A percentile compares a stretch with the other conserved stretches of the same genome.
Conservation (phyloP, 2,113 vertebrate species). For the Clarias macrocephalus region DNA sequence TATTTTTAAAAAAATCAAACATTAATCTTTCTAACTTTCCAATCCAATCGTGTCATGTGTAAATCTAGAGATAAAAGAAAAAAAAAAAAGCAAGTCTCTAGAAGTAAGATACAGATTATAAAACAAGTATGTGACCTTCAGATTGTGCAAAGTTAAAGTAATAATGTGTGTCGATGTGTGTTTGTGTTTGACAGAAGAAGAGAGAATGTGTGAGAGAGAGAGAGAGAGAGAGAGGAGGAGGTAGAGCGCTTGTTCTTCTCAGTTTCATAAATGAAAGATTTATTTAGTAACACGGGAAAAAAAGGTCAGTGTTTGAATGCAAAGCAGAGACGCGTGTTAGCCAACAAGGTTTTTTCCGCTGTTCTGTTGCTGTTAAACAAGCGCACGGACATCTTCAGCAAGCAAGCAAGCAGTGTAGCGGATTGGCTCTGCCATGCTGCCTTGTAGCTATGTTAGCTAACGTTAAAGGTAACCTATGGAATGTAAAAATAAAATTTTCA, state of each 20-base stretch:
- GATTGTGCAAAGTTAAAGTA: conserved; percentile 32
- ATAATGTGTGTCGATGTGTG: conserved; percentile 9
- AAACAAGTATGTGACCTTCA: conserved; percentile 36
- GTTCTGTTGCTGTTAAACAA: background rate
- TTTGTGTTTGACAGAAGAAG: background rate
- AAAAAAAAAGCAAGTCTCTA: background rate
- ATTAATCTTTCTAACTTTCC: background rate
- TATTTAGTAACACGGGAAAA: background rate
- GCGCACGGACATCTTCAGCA: background rate
- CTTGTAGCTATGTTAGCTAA: background rate
- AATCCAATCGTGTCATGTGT: background rate
- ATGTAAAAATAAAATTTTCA: too few relatives aligned
- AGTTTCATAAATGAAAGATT: conserved; percentile 23
- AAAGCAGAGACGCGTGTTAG: background rate
- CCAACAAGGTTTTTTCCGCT: background rate
- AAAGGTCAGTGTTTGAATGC: conserved; percentile 4
- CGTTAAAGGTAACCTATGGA: background rate
- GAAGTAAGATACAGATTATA: background rate
- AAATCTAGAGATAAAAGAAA: background rate
- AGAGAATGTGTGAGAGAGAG: background rate
- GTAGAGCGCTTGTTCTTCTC: conserved; percentile 1
- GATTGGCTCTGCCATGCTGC: background rate
- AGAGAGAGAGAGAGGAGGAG: background rate
- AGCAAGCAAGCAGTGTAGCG: background rate
- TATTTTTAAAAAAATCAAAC: background rate